A percentile compares a stretch with the other conserved stretches of the same genome.
Conservation (phyloP, 2,888 invertebrate species). For the Crioceris asparagi region DNA sequence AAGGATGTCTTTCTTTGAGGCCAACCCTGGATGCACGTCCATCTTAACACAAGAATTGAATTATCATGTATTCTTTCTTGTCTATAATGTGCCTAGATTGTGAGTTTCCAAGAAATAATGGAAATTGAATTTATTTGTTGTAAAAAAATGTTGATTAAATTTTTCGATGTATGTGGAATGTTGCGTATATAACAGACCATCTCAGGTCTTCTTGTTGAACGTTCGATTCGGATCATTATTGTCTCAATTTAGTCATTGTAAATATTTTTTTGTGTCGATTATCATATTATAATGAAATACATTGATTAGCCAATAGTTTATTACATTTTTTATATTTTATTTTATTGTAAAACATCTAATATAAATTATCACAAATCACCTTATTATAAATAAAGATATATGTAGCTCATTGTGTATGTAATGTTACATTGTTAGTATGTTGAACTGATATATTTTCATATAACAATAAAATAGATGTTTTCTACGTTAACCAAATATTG, state of each 20-base stretch:
- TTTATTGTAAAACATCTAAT: no score
- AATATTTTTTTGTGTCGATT: background rate
- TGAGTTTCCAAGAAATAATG: no score
- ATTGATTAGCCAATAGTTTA: no score
- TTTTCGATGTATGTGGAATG: no score
- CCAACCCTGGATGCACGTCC: slow-evolving; percentile 57
- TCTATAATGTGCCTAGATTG: no score
- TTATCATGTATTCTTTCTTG: no score
- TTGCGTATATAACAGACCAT: no score
- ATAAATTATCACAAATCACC: no score
- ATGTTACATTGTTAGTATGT: slow-evolving; percentile 19
- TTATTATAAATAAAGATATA: background rate
- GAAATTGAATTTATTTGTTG: background rate
- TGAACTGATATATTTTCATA: slow-evolving; percentile 32
- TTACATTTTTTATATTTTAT: no score
- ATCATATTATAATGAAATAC: background rate
- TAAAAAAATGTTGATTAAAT: background rate
- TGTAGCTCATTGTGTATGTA: slow-evolving; percentile 8
- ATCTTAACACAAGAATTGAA: slow-evolving; percentile 25
- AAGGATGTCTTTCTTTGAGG: slow-evolving; percentile 77
- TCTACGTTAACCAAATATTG: slow-evolving; percentile 16
- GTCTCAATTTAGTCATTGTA: background rate
- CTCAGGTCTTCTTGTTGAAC: no score
- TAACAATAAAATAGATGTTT: slow-evolving; percentile 27
- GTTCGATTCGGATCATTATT: no score